These are phyloP conservation scores for Microplitis deprimator DNA, from an alignment of 2,888 invertebrate genomes.

Conservation along the genomic window DNA sequence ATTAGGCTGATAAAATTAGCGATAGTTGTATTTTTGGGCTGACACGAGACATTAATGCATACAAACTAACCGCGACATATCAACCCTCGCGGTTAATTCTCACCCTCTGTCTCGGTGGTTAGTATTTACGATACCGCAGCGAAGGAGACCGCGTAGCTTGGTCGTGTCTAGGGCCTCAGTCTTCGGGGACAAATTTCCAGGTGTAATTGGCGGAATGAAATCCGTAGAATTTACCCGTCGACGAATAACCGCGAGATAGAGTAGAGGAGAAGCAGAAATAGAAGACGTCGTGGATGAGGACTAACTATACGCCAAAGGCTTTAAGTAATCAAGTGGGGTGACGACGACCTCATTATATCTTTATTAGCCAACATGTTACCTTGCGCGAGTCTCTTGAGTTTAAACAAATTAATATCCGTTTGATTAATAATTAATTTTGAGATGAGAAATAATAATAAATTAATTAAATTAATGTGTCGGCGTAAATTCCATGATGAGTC, in stretches of 20 bases:
- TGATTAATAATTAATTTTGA: background rate
- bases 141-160: slow-evolving; percentile 24
- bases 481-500: slow-evolving; percentile 7
- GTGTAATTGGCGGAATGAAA: slow-evolving; percentile 68
- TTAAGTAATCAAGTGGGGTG: slow-evolving; percentile 49
- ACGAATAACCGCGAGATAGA: no score
- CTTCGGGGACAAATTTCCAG: slow-evolving; percentile 61
- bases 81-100: slow-evolving; percentile 47
- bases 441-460: background rate
- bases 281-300: background rate
- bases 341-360: slow-evolving; percentile 67
- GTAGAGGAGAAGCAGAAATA: slow-evolving; percentile 2
- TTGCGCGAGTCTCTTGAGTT: slow-evolving; percentile 9
- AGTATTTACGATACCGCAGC: slow-evolving; percentile 59
- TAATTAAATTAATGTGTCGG: slow-evolving; percentile 10
- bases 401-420: background rate
- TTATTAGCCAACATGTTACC: slow-evolving; percentile 58
- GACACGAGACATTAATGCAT: slow-evolving; percentile 42
- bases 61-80: slow-evolving; percentile 49
- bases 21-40: background rate
- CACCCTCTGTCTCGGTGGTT: slow-evolving; percentile 53
- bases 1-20: background rate
- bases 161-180: slow-evolving; percentile 40
- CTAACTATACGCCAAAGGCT: slow-evolving; percentile 27
- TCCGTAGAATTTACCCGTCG: slow-evolving; percentile 59